These are phyloP conservation scores for Hirtodrosophila trivittata DNA, from an alignment of 2,888 invertebrate species.

Conservation along the genomic window DNA sequence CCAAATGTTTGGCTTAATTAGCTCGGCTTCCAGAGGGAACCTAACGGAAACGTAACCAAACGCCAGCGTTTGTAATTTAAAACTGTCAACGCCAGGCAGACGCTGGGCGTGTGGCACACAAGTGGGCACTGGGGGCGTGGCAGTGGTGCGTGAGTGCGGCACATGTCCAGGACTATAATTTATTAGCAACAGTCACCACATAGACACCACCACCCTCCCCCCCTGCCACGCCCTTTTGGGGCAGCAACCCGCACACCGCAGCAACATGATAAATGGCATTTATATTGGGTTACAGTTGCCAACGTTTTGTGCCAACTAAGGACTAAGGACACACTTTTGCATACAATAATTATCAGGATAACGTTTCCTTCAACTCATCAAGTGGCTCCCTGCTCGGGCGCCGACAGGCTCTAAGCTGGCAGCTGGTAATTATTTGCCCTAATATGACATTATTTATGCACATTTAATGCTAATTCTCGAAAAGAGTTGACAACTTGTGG, in stretches of 20 bases:
- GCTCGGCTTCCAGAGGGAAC: conserved; percentile 37
- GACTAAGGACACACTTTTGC: conserved; percentile 58
- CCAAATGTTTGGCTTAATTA: conserved; percentile 69
- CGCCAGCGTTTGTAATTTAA: conserved; percentile 74
- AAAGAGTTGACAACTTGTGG: conserved; percentile 51
- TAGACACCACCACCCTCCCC: conserved; percentile 25
- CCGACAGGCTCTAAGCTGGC: conserved; percentile 55
- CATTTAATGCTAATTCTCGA: conserved; percentile 65
- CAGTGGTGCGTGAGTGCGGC: conserved; percentile 37
- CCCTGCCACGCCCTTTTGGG: neutral
- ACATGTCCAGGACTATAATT: conserved; percentile 73
- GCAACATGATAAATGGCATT: conserved; percentile 75
- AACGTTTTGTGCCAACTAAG: conserved; percentile 53
- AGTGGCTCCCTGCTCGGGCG: conserved; percentile 14
- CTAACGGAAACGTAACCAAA: conserved; percentile 30
- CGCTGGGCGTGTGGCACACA: conserved; percentile 18
- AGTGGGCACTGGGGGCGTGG: conserved; percentile 1
- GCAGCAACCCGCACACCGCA: conserved; percentile 11
- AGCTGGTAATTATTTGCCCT: conserved; percentile 74
- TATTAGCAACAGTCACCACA: conserved; percentile 77
- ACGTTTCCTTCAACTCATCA: conserved; percentile 36
- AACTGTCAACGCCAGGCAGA: conserved; percentile 72
- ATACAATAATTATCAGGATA: conserved; percentile 52
- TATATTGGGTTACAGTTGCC: conserved; percentile 76
- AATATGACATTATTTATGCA: conserved; percentile 73